phyloP scores from a whole-genome alignment of 2,888 invertebrate genomes.

The Sthenelais limicola region DNA sequence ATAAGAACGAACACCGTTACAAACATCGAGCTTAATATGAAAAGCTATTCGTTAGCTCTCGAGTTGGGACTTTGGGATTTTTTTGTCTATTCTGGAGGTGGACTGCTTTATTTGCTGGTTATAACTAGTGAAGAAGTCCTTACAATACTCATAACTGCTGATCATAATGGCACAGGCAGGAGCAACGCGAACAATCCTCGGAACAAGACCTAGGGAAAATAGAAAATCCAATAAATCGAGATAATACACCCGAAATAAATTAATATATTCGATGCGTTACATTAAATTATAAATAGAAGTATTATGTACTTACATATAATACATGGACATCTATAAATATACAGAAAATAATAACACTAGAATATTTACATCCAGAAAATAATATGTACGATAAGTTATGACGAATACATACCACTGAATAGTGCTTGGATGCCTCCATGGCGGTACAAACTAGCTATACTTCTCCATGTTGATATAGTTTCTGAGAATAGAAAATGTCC shows the following conservation, averaged over 20 bases:
- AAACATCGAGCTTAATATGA: too few relatives aligned
- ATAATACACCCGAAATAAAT: not conserved
- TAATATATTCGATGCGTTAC: too few relatives aligned
- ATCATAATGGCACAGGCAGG: conserved; percentile 99
- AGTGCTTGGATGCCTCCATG: conserved; percentile 4
- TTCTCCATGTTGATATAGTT: conserved; percentile 10
- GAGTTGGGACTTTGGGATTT: too few relatives aligned
- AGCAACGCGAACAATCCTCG: conserved; percentile 93
- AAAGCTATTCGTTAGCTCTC: too few relatives aligned
- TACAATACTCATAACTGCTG: conserved; percentile 94
- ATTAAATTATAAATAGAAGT: not conserved
- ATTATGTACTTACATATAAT: not conserved
- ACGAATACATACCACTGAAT: conserved; percentile 20
- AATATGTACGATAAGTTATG: not conserved
- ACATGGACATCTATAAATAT: not conserved
- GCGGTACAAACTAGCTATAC: conserved; percentile 13
- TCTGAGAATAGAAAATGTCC: not conserved
- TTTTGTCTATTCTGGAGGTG: too few relatives aligned
- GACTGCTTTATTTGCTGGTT: too few relatives aligned
- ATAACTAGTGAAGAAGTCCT: conserved; percentile 72
- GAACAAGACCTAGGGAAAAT: conserved; percentile 79
- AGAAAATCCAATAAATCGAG: not conserved
- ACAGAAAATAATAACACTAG: not conserved
- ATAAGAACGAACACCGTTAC: too few relatives aligned
- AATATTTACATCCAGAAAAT: too few relatives aligned